These are phyloP conservation scores for Paracanthobrama guichenoti DNA, from an alignment of 2,113 vertebrate species.

Conservation along the genomic window DNA sequence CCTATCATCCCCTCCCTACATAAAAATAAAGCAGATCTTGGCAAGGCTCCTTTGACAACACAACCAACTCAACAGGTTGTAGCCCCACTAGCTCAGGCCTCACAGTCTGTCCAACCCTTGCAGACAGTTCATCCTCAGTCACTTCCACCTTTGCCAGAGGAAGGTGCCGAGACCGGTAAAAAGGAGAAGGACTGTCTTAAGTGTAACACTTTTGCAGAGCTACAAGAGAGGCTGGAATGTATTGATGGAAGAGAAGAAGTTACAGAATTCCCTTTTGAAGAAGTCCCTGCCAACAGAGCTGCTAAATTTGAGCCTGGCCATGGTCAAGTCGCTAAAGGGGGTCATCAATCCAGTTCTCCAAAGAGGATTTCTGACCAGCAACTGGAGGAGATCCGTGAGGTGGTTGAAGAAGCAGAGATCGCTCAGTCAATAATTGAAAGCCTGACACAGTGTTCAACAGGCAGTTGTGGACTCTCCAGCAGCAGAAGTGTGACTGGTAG, in stretches of 20 bases:
- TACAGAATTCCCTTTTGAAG: slow-evolving; percentile 87
- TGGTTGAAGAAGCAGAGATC: slow-evolving; percentile 78
- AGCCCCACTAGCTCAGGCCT: slow-evolving; percentile 48
- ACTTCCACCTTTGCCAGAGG: slow-evolving; percentile 73
- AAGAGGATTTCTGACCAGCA: slow-evolving; percentile 72
- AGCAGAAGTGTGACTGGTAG: slow-evolving; percentile 83
- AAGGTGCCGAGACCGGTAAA: slow-evolving; percentile 74
- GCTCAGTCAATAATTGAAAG: slow-evolving; percentile 77
- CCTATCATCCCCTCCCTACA: slow-evolving; percentile 93
- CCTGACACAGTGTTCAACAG: slow-evolving; percentile 73
- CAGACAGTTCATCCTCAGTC: slow-evolving; percentile 67
- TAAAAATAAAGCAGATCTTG: slow-evolving; percentile 74
- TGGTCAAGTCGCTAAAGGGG: slow-evolving; percentile 58
- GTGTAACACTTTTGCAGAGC: slow-evolving; percentile 97
- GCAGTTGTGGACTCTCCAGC: slow-evolving; percentile 72
- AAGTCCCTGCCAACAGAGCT: slow-evolving; percentile 75
- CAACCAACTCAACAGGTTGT: slow-evolving; percentile 52
- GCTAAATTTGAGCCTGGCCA: slow-evolving; percentile 64
- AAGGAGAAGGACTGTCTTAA: slow-evolving; percentile 90
- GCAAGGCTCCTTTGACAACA: slow-evolving; percentile 49
- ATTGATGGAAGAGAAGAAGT: slow-evolving; percentile 97
- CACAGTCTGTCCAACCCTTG: slow-evolving; percentile 51
- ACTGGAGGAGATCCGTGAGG: slow-evolving; percentile 78
- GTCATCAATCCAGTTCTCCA: slow-evolving; percentile 69
- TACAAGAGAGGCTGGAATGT: slow-evolving; percentile 94